A percentile compares a stretch with the other conserved stretches of the same genome.
Evolutionary conservation across 2,113 vertebrate genomes (phyloP).

Genomic region (Amphilophus citrinellus): DNA sequence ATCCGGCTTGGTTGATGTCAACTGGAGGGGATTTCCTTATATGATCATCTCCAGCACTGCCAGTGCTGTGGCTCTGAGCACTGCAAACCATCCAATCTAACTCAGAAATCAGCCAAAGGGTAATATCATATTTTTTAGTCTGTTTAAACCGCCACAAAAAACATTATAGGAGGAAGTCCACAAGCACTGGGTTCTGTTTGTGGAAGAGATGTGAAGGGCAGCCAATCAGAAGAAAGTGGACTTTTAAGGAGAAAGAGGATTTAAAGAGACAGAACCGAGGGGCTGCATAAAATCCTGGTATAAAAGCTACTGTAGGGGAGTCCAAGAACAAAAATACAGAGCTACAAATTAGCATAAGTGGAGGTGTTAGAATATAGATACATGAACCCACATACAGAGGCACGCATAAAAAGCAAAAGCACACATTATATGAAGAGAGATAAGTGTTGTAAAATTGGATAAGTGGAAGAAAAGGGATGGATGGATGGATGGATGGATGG

Average conservation of each 20-base stretch:
- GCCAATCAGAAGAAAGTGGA: not conserved
- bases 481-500: too few species aligned
- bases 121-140: not conserved
- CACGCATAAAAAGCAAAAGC: not conserved
- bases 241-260: not conserved
- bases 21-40: not conserved
- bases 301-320: not conserved
- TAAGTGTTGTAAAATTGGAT: not conserved
- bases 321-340: not conserved
- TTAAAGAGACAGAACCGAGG: constrained; percentile 8
- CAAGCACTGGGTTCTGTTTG: not conserved
- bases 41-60: not conserved
- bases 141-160: not conserved
- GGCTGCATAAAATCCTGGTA: not conserved
- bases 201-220: not conserved
- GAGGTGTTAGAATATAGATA: constrained; percentile 1
- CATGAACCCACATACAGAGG: not conserved
- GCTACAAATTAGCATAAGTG: not conserved
- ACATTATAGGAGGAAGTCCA: not conserved
- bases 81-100: not conserved
- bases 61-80: not conserved
- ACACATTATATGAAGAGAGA: not conserved
- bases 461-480: too few species aligned
- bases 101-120: not conserved
- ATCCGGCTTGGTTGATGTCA: not conserved